Conservation (phyloP, 2,797 vertebrate species). For the Capromys pilorides region DNA sequence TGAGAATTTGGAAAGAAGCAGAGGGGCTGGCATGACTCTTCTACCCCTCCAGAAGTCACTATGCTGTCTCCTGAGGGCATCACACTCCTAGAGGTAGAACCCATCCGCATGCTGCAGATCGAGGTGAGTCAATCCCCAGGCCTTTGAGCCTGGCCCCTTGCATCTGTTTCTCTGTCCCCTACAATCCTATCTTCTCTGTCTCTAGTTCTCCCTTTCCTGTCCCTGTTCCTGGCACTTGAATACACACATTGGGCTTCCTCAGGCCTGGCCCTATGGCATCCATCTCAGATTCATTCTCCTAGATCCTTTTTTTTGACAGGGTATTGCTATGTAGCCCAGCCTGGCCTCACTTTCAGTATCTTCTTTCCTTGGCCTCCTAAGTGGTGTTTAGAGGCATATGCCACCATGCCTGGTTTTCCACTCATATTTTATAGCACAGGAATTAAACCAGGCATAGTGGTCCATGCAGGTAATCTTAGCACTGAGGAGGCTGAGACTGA, state of each 20-base stretch:
- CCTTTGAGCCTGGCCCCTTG: neutral
- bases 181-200: neutral
- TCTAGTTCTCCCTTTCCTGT: neutral
- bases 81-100: constrained; percentile 87
- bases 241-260: neutral
- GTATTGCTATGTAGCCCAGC: neutral
- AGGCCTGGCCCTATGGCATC: neutral
- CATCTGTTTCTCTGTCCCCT: neutral
- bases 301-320: neutral
- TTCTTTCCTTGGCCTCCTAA: neutral
- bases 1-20: neutral
- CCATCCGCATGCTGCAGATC: constrained; percentile 79
- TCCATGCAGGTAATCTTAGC: neutral
- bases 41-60: constrained; percentile 60
- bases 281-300: neutral
- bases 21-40: constrained; percentile 11
- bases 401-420: neutral
- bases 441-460: neutral
- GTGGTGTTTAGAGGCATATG: neutral
- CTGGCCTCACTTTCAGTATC: neutral
- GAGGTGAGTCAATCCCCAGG: constrained; percentile 84
- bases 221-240: neutral
- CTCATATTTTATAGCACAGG: neutral
- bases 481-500: neutral
- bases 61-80: constrained; percentile 81